Evolutionary conservation across 2,113 vertebrate species (phyloP), one percentile per base, ranked within the genome.

Genomic region (Melierax canorus): DNA sequence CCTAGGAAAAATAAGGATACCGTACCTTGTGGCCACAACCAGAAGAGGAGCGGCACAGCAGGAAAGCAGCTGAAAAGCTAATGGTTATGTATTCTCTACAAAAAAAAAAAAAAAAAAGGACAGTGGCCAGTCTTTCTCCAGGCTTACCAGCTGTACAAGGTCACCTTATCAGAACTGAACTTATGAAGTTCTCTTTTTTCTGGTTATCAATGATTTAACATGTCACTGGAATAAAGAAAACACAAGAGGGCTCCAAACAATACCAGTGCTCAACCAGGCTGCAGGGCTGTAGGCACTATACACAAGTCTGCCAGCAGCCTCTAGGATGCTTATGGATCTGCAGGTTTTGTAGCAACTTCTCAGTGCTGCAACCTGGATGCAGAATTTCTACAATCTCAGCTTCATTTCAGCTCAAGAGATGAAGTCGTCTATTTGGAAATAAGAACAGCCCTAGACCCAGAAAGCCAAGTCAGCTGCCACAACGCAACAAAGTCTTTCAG

Each of bases 281-380:
- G 74, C 24, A 1, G 53, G 0, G 15, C 78, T 16, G 19, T 0
- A 21, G 3, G 48, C 24, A 30, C 48, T 8, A 0, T 0, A 12
- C 1, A 29, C 19, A 18, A 39, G 3, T 14, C 22, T 36, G 29
- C 29, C 64, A 73, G 62, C 48, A 66, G 46, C 7, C 62, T 1
- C 38, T 27, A 56, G n/a, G 15, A 39, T 63, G 4, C 6, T n/a
- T 11, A 3, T 1, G 17, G 39, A 48, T 3, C 51, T 36, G 15
- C 29, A 75, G 22, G 3, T 13, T 69, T 56, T 27, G 29, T 4
- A 39, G 10, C 2, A n/a, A 23, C 20, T 60, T 60, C 55, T 24
- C 50, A 80, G 2, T 0, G 0, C 39, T 9, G 7, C 36, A 64
- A 2, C 12, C 43, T 27, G n/a, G 23, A 17, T 12, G 24, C 38